phyloP scores from a whole-genome alignment of 2,797 vertebrate species.

The Dallia pectoralis region DNA sequence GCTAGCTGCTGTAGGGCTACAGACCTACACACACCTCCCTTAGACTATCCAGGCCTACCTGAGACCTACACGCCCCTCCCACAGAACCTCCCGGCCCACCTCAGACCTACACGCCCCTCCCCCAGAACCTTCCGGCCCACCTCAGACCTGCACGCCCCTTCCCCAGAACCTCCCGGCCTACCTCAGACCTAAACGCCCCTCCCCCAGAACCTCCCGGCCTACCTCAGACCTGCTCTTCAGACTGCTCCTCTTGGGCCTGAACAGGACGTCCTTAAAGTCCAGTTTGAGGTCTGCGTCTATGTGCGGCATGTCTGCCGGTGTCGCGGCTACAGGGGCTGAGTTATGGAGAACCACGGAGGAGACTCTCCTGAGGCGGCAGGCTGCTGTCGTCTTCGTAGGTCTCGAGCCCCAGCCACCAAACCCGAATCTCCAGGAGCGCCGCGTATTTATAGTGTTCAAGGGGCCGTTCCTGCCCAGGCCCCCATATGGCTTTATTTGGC shows the following conservation, averaged over 20 bases:
- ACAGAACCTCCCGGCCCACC: background rate
- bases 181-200: background rate
- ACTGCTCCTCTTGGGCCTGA: conserved; percentile 96
- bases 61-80: background rate
- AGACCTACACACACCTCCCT: background rate
- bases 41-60: background rate
- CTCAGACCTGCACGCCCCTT: background rate
- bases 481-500: conserved; percentile 89
- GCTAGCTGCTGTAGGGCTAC: background rate
- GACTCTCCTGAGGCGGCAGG: conserved; percentile 59
- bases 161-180: background rate
- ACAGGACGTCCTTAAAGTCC: conserved; percentile 98
- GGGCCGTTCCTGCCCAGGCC: conserved; percentile 61
- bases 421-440: conserved; percentile 72
- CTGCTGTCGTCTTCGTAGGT: conserved; percentile 52
- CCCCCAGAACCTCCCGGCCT: conserved; percentile 27
- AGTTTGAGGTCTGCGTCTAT: conserved; percentile 94
- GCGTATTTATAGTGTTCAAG: conserved; percentile 81
- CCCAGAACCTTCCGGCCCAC: background rate
- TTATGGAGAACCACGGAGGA: conserved; percentile 49
- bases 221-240: conserved; percentile 97
- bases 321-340: conserved; percentile 33
- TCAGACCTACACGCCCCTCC: background rate
- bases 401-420: conserved; percentile 77
- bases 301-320: conserved; percentile 80